Evolutionary conservation across 1,140 invertebrate genomes (phyloP).

Genomic region (Tetragonula clypearis): DNA sequence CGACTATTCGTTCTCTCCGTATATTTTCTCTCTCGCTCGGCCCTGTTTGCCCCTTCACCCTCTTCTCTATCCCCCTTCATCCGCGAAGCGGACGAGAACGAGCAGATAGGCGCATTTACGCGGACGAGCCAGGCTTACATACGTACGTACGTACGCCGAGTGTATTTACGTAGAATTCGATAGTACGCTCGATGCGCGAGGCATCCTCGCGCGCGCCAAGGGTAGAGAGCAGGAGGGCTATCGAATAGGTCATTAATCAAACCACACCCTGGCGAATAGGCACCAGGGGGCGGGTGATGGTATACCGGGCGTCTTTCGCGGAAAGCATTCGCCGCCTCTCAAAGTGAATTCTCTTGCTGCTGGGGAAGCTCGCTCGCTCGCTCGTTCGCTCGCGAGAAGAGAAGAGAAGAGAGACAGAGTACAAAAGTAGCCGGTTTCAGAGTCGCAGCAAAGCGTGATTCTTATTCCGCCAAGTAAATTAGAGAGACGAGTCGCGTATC

Average conservation of each 20-base stretch:
- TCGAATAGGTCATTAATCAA: slow-evolving; percentile 82
- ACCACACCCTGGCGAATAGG: slow-evolving; percentile 80
- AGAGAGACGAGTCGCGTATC: slow-evolving; percentile 25
- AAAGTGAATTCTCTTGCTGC: too few relatives aligned
- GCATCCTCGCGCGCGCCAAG: slow-evolving; percentile 63
- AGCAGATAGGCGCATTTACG: slow-evolving; percentile 54
- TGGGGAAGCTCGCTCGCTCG: too few relatives aligned
- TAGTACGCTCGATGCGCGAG: slow-evolving; percentile 73
- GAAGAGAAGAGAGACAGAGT: too few relatives aligned
- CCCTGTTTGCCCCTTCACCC: background rate
- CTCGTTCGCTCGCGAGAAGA: too few relatives aligned
- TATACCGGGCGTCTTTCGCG: slow-evolving; percentile 78
- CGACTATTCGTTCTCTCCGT: slow-evolving; percentile 22
- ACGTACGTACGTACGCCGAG: slow-evolving; percentile 58
- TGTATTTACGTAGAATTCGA: slow-evolving; percentile 79
- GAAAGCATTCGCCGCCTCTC: slow-evolving; percentile 48
- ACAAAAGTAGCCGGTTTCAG: too few relatives aligned
- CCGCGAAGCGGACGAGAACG: slow-evolving; percentile 50
- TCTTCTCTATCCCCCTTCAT: background rate
- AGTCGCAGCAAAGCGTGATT: background rate
- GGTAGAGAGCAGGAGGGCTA: slow-evolving; percentile 61
- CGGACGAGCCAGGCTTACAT: slow-evolving; percentile 37
- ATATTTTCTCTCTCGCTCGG: background rate
- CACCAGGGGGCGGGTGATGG: slow-evolving; percentile 18
- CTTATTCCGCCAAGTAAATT: slow-evolving; percentile 21